A percentile compares a stretch with the other conserved stretches of the same genome.
These are phyloP conservation scores for Balearica regulorum DNA, from an alignment of 2,797 vertebrate species.

Conservation along the genomic window DNA sequence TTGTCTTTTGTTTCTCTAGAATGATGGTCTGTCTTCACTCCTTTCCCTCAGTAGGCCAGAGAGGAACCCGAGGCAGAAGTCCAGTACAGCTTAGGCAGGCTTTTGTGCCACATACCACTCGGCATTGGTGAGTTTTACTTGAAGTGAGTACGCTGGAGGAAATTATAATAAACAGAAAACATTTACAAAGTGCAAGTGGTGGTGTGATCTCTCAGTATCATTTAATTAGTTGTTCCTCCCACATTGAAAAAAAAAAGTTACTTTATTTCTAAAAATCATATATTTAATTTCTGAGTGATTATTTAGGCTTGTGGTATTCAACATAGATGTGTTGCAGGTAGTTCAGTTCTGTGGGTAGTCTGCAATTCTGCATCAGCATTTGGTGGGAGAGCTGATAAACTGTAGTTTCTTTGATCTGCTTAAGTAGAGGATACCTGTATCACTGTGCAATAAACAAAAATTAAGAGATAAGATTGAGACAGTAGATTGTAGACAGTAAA, in stretches of 20 bases:
- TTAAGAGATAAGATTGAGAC: background rate
- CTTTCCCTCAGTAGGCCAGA: background rate
- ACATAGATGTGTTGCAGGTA: background rate
- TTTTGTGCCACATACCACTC: background rate
- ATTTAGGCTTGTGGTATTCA: background rate
- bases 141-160: background rate
- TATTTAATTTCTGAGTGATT: conserved; percentile 1
- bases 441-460: background rate
- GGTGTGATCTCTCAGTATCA: background rate
- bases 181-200: background rate
- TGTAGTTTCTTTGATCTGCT: background rate
- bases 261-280: background rate
- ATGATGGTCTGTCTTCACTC: background rate
- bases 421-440: background rate
- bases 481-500: background rate
- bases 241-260: background rate
- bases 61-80: background rate
- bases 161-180: background rate
- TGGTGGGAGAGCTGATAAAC: background rate
- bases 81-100: background rate
- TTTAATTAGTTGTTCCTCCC: background rate
- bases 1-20: background rate
- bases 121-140: background rate
- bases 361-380: background rate
- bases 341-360: background rate